phyloP scores from a whole-genome alignment of 2,113 vertebrate genomes.

The human region GRCh38 chr4:48140001-48140500 shows the following conservation, averaged over 20 bases:
- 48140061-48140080: not conserved
- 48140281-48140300: not conserved
- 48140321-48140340: not conserved
- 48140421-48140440: not conserved
- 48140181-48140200: not conserved
- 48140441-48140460: not conserved
- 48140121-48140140: not conserved
- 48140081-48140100: not conserved
- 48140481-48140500: not conserved
- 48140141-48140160: not conserved
- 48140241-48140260: fast-evolving
- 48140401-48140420: not conserved
- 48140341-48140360: not conserved
- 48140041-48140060: not conserved
- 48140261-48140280: not conserved
- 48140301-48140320: not conserved
- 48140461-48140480: not conserved
- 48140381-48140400: not conserved
- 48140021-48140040: not conserved
- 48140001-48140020: not conserved
- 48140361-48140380: not conserved
- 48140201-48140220: not conserved
- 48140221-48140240: not conserved
- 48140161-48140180: not conserved
- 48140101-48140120: not conserved